These are phyloP conservation scores for Hozukius guyotensis DNA, from an alignment of 2,797 vertebrate species.

Conservation along the genomic window DNA sequence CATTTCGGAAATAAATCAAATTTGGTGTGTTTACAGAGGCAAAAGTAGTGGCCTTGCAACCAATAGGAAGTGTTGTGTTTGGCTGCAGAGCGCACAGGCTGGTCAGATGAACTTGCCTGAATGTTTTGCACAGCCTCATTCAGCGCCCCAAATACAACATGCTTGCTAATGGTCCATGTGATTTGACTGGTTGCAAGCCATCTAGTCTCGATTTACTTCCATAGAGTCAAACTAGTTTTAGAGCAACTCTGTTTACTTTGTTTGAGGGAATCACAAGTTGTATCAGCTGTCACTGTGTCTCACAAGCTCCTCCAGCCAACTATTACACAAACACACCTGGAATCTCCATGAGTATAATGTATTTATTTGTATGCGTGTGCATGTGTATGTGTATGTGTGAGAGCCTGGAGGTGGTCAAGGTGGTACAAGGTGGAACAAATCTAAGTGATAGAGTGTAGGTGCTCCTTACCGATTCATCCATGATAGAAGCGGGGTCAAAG, in stretches of 20 bases:
- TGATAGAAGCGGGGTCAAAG: conserved; percentile 99
- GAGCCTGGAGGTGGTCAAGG: too few species aligned
- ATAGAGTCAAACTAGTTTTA: not conserved
- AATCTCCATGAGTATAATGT: accelerated
- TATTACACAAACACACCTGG: conserved; percentile 4
- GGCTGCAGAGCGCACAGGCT: not conserved
- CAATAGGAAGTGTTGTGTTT: conserved; percentile 29
- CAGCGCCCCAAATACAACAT: conserved; percentile 12
- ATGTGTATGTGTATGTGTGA: too few species aligned
- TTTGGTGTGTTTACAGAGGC: conserved; percentile 17
- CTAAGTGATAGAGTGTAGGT: not conserved
- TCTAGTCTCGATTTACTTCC: not conserved
- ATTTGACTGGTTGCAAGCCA: not conserved
- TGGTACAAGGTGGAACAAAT: not conserved
- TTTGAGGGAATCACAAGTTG: not conserved
- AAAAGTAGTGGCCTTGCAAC: conserved; percentile 3
- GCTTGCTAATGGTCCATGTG: not conserved
- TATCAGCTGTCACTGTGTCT: not conserved
- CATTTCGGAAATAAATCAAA: conserved; percentile 22
- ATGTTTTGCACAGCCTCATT: conserved; percentile 1
- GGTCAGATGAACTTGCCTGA: conserved; percentile 2
- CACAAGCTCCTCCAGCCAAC: not conserved
- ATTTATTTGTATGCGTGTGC: not conserved
- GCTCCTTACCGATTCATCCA: conserved; percentile 97
- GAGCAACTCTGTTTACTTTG: not conserved